phyloP scores from a whole-genome alignment of 2,888 invertebrate genomes.

The Neoascia interrupta region DNA sequence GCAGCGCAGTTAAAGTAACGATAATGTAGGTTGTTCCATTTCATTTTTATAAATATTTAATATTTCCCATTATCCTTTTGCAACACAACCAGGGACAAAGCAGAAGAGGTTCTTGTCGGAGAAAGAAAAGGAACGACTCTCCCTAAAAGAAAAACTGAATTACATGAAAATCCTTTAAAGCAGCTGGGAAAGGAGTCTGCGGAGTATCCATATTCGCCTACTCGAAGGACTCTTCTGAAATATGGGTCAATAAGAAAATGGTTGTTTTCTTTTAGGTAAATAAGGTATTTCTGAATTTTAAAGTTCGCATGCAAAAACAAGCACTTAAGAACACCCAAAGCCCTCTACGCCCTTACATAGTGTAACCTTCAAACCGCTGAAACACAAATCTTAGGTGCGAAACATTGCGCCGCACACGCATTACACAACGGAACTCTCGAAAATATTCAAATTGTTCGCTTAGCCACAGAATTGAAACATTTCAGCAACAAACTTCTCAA shows the following conservation, averaged over 20 bases:
- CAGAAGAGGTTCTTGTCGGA: background rate
- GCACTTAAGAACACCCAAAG: constrained; percentile 9
- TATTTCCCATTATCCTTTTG: constrained; percentile 67
- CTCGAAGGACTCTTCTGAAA: constrained; percentile 23
- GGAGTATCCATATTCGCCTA: background rate
- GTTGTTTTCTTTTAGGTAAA: constrained; percentile 27
- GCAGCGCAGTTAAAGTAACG: constrained; percentile 60
- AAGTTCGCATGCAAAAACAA: constrained; percentile 28
- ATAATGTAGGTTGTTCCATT: constrained; percentile 69
- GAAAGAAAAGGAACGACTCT: constrained; percentile 2
- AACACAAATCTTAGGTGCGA: constrained; percentile 33
- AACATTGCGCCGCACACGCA: constrained; percentile 22
- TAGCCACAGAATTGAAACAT: constrained; percentile 54
- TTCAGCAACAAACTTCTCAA: constrained; percentile 61
- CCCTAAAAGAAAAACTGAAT: constrained; percentile 26
- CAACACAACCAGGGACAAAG: constrained; percentile 14
- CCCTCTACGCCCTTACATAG: no score
- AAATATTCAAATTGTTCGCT: constrained; percentile 62
- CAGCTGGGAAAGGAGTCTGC: constrained; percentile 4
- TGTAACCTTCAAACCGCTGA: no score
- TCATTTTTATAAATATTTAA: constrained; percentile 70
- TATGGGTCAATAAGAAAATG: constrained; percentile 34
- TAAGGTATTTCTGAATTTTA: constrained; percentile 17
- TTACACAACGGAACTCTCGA: constrained; percentile 26
- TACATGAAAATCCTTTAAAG: constrained; percentile 46